Percentiles rank a stretch among this genome's conserved stretches.
Evolutionary conservation across 2,888 invertebrate genomes (phyloP).

Genomic region (Mechanitis messenoides): DNA sequence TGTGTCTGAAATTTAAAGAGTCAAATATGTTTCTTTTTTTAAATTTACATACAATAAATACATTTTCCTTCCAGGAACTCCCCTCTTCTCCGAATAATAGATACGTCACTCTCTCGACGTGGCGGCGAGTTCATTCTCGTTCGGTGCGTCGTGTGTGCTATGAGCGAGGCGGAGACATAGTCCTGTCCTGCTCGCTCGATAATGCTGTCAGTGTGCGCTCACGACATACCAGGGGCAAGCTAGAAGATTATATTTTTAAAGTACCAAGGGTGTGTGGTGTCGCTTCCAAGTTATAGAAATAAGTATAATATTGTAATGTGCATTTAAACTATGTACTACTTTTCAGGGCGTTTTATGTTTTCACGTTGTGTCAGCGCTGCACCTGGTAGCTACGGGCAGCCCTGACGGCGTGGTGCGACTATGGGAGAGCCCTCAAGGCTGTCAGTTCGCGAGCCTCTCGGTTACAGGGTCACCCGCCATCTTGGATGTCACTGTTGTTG

Average conservation of each 20-base stretch:
- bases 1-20: background rate
- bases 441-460: constrained; percentile 43
- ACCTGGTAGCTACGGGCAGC: constrained; percentile 75
- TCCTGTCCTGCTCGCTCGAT: constrained; percentile 77
- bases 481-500: constrained; percentile 72
- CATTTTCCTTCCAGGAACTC: constrained; percentile 61
- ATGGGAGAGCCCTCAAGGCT: constrained; percentile 69
- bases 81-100: constrained; percentile 62
- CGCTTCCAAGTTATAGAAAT: background rate
- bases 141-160: constrained; percentile 66
- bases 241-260: constrained; percentile 72
- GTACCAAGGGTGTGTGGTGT: constrained; percentile 62
- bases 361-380: constrained; percentile 62
- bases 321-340: background rate
- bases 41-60: background rate
- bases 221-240: constrained; percentile 64
- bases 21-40: background rate
- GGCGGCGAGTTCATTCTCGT: constrained; percentile 68
- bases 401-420: constrained; percentile 72
- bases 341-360: constrained; percentile 77
- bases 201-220: constrained; percentile 67
- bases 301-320: background rate
- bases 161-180: constrained; percentile 58
- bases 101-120: constrained; percentile 60
- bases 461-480: constrained; percentile 44